Evolutionary conservation across 2,888 invertebrate species (phyloP).

Genomic region (Gisinianus flammeolus): DNA sequence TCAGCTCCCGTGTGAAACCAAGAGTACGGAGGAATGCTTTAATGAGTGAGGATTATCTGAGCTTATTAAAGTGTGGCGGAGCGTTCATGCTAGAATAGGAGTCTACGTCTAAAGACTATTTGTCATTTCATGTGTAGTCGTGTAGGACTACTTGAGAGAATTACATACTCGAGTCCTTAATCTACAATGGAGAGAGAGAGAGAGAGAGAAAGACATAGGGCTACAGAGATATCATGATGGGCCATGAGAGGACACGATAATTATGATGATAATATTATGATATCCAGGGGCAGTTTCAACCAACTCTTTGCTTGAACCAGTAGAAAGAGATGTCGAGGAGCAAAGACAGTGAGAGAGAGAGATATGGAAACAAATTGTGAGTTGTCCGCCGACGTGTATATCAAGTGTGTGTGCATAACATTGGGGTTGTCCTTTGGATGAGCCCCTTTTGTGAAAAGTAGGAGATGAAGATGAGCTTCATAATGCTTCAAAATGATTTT

Average conservation of each 20-base stretch:
- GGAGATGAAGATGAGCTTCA: constrained; percentile 26
- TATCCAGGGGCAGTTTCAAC: constrained; percentile 33
- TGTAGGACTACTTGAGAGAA: background rate
- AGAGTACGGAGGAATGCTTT: constrained; percentile 21
- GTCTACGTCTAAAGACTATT: constrained; percentile 15
- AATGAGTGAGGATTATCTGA: constrained; percentile 36
- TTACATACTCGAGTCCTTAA: background rate
- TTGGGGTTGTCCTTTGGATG: background rate
- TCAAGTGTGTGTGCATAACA: background rate
- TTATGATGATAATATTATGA: constrained; percentile 38
- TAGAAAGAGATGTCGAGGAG: background rate
- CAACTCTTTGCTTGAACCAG: background rate
- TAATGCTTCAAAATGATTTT: constrained; percentile 28
- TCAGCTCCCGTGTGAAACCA: constrained; percentile 2
- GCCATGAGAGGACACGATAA: constrained; percentile 35
- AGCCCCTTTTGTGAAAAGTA: background rate
- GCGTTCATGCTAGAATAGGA: constrained; percentile 6
- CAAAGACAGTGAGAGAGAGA: background rate
- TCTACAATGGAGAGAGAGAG: background rate
- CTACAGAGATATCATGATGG: constrained; percentile 15
- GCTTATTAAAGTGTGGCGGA: constrained; percentile 29
- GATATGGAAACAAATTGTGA: constrained; percentile 22
- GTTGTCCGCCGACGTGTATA: background rate
- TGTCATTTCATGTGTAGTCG: constrained; percentile 14
- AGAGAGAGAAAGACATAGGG: background rate